Evolutionary conservation across 1,140 invertebrate species (phyloP).

Genomic region (Trachelipus rathkii): DNA sequence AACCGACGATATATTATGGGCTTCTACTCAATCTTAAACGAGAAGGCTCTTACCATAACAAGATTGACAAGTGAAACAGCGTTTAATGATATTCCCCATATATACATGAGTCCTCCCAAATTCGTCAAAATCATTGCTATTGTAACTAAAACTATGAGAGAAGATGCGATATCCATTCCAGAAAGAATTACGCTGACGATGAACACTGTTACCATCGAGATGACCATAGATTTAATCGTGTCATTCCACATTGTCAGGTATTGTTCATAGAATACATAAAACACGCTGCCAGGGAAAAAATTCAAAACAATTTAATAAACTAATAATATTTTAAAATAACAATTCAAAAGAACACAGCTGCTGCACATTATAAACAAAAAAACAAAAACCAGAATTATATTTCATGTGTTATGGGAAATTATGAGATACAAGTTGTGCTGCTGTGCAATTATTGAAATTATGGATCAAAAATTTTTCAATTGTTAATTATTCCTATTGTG

Average conservation of each 20-base stretch:
- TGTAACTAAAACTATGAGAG: conserved; percentile 67
- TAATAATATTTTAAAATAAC: too few species aligned
- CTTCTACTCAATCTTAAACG: conserved; percentile 21
- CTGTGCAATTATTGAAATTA: too few species aligned
- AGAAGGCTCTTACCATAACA: conserved; percentile 71
- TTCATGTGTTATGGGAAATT: too few species aligned
- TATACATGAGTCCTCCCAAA: conserved; percentile 83
- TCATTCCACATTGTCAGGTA: conserved; percentile 82
- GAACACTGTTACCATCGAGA: conserved; percentile 71
- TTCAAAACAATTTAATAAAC: too few species aligned
- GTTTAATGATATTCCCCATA: conserved; percentile 82
- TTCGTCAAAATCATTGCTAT: conserved; percentile 75
- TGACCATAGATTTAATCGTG: conserved; percentile 63
- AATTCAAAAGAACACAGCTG: too few species aligned
- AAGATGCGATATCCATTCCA: conserved; percentile 74
- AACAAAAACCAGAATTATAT: too few species aligned
- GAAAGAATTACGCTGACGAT: conserved; percentile 73
- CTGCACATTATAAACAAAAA: too few species aligned
- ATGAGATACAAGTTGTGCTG: too few species aligned
- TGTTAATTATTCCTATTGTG: too few species aligned
- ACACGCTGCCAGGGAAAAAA: conserved; percentile 59
- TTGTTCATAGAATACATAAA: conserved; percentile 92
- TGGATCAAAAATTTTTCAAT: too few species aligned
- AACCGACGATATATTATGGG: background rate
- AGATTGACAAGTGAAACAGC: conserved; percentile 89